Evolutionary conservation across 92 coral and sea anemone genomes (phyloP).

Genomic region (Actinernus sp.): DNA sequence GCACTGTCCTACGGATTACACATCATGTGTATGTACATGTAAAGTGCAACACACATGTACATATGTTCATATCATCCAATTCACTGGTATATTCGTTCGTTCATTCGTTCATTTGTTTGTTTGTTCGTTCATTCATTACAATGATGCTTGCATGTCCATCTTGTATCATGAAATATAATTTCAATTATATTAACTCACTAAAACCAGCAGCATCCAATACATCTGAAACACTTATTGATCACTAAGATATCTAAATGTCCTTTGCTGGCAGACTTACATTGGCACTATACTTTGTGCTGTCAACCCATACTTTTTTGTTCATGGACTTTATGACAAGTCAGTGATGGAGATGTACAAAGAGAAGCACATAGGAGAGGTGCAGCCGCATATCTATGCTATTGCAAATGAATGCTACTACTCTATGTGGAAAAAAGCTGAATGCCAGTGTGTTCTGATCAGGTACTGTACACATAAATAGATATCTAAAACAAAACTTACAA

Average conservation of each 20-base stretch:
- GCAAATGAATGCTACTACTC: constrained; percentile 97
- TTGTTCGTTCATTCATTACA: not conserved
- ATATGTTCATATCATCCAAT: too few relatives aligned
- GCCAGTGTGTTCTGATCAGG: constrained; percentile 99
- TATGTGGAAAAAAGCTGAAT: constrained; percentile 93
- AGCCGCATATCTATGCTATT: constrained; percentile 95
- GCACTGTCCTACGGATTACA: too few relatives aligned
- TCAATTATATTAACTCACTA: too few relatives aligned
- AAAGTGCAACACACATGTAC: too few relatives aligned
- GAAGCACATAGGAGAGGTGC: constrained; percentile 93
- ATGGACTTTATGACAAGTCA: constrained; percentile 82
- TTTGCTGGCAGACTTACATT: constrained; percentile 83
- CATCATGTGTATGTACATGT: not conserved
- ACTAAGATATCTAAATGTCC: too few relatives aligned
- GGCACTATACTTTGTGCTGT: constrained; percentile 95
- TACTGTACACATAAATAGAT: constrained; percentile 4
- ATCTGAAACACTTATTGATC: too few relatives aligned
- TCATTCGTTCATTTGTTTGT: too few relatives aligned
- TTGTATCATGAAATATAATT: not conserved
- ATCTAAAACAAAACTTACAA: too few relatives aligned
- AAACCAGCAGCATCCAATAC: too few relatives aligned
- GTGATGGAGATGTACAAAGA: constrained; percentile 83
- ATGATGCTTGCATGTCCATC: not conserved
- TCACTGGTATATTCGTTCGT: too few relatives aligned
- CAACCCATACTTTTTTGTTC: constrained; percentile 84